These are phyloP conservation scores for Catostomus latipinnis DNA, from an alignment of 2,797 vertebrate species.

Conservation along the genomic window DNA sequence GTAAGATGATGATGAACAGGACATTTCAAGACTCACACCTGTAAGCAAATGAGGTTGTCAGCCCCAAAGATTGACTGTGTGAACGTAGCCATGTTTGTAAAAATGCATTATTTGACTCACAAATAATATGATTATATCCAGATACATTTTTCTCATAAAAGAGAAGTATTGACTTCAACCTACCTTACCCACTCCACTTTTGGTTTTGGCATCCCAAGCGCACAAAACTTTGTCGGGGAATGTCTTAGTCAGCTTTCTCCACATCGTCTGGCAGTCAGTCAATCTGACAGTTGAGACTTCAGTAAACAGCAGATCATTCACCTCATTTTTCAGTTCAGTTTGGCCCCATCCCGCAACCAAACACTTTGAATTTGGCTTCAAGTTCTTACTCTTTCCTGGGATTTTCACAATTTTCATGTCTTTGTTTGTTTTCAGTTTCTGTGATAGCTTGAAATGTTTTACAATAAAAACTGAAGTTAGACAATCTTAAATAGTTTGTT, in stretches of 20 bases:
- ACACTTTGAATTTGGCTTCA: conserved; percentile 50
- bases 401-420: conserved; percentile 28
- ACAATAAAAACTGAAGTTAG: too few relatives aligned
- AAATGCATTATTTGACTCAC: too few relatives aligned
- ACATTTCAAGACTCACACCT: too few relatives aligned
- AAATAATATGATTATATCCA: background rate
- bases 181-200: conserved; percentile 56
- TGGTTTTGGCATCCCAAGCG: conserved; percentile 48
- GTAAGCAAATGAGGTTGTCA: too few relatives aligned
- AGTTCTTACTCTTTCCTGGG: conserved; percentile 3
- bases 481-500: too few relatives aligned
- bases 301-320: conserved; percentile 35
- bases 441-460: conserved; percentile 43
- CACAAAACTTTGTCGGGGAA: conserved; percentile 55
- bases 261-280: conserved; percentile 34
- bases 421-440: conserved; percentile 38
- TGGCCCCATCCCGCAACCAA: conserved; percentile 63
- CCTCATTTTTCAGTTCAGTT: background rate
- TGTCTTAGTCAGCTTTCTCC: background rate
- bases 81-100: too few relatives aligned
- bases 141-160: background rate
- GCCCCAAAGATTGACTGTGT: too few relatives aligned
- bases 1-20: too few relatives aligned
- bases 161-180: background rate
- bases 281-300: conserved; percentile 39